Evolutionary conservation across 2,888 invertebrate species (phyloP).

Genomic region (Pristionchus exspectatus): DNA sequence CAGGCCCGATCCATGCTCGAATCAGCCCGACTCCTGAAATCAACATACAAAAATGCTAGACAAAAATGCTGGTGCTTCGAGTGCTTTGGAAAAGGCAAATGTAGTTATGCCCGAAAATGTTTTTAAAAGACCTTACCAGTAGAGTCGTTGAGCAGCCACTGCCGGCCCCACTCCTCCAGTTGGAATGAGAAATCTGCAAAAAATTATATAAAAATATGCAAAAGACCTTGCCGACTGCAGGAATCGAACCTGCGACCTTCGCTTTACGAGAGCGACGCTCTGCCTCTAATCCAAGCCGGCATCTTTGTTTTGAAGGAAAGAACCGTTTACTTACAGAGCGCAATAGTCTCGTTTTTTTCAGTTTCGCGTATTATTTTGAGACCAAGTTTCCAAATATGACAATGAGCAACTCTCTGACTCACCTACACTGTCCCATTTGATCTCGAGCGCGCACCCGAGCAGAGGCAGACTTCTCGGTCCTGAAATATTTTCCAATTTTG

Average conservation of each 20-base stretch:
- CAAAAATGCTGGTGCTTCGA: too few species aligned
- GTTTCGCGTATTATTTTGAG: too few species aligned
- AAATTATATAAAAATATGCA: not conserved
- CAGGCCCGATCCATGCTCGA: constrained; percentile 64
- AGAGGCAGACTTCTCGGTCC: constrained; percentile 53
- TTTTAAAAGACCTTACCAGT: too few species aligned
- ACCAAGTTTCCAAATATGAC: too few species aligned
- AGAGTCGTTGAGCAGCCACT: constrained; percentile 55
- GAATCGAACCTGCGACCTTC: constrained; percentile 33
- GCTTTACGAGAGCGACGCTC: constrained; percentile 33
- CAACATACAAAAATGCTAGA: too few species aligned
- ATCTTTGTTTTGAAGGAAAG: not conserved
- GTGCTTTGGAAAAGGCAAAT: not conserved
- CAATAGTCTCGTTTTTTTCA: too few species aligned
- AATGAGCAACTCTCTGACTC: constrained; percentile 28
- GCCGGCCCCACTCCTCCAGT: constrained; percentile 59
- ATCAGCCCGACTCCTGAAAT: not conserved
- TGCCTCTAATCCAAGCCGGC: constrained; percentile 7
- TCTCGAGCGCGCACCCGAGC: constrained; percentile 58
- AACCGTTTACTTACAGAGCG: not conserved
- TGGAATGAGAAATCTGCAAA: constrained; percentile 61
- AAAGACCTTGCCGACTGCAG: constrained; percentile 11
- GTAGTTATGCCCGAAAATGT: too few species aligned
- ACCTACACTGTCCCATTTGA: constrained; percentile 59
- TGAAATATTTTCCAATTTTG: not conserved